Percentiles rank a stretch among this genome's conserved stretches.
Conservation (phyloP, 64 coral and sea anemone species). For the Orbicella faveolata region DNA sequence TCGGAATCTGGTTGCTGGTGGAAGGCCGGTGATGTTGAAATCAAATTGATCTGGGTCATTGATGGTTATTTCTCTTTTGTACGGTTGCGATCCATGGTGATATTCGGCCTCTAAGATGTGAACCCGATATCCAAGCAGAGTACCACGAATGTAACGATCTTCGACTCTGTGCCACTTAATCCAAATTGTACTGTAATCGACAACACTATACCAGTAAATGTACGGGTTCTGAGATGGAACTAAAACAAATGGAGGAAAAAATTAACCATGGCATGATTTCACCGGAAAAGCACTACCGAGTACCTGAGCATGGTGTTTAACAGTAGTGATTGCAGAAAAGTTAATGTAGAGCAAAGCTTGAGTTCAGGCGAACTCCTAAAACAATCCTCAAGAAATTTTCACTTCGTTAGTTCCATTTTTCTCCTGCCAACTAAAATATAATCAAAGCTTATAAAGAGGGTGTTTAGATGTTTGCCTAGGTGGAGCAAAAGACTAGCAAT, state of each 20-base stretch:
- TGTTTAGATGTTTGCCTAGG: too few relatives aligned
- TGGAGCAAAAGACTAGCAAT: too few relatives aligned
- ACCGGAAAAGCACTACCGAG: neutral
- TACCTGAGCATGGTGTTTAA: neutral
- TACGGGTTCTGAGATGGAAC: neutral
- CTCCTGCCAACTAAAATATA: too few relatives aligned
- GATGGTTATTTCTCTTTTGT: neutral
- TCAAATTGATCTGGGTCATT: neutral
- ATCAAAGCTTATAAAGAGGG: too few relatives aligned
- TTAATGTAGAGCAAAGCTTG: too few relatives aligned
- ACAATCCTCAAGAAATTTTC: too few relatives aligned
- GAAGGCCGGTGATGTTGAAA: neutral
- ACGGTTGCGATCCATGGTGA: neutral
- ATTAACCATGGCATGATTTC: neutral
- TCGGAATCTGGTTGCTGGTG: neutral
- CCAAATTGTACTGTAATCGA: conserved; percentile 23
- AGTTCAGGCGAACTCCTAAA: too few relatives aligned
- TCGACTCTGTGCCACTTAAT: neutral
- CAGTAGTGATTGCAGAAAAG: too few relatives aligned
- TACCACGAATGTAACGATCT: neutral
- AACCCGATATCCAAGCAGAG: conserved; percentile 13
- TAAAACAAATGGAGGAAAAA: neutral
- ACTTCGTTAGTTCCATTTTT: too few relatives aligned
- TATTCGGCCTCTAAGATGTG: neutral
- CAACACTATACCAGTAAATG: neutral